A percentile compares a stretch with the other conserved stretches of the same genome.
Conservation (phyloP, 1,140 invertebrate genomes). For the Leptinotarsa defecta region DNA sequence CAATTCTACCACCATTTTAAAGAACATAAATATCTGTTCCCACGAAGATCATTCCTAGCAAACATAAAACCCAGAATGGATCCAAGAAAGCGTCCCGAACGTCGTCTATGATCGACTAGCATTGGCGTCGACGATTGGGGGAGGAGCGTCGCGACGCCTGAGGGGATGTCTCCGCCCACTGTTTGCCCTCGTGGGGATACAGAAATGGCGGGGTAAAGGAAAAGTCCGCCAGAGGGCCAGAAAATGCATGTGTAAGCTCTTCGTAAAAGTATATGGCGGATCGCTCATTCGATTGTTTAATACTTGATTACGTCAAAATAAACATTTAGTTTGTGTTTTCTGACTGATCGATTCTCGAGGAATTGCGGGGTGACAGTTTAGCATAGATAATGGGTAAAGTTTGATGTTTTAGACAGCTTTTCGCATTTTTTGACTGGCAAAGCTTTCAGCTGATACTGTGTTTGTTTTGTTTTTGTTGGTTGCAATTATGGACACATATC, state of each 20-base stretch:
- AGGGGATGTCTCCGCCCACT: neutral
- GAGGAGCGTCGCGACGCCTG: conserved; percentile 18
- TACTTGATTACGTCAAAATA: conserved; percentile 38
- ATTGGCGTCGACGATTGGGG: neutral
- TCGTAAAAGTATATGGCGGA: conserved; percentile 39
- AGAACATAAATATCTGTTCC: neutral
- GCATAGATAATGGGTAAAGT: conserved; percentile 35
- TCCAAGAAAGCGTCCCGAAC: conserved; percentile 5
- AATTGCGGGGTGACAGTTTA: neutral
- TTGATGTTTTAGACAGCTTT: conserved; percentile 29
- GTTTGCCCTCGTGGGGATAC: neutral
- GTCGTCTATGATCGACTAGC: conserved; percentile 4
- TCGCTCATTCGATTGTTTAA: conserved; percentile 40
- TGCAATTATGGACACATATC: neutral
- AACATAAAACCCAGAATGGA: conserved; percentile 3
- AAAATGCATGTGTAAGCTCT: conserved; percentile 25
- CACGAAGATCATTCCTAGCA: neutral
- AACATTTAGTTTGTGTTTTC: conserved; percentile 37
- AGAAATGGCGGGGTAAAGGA: conserved; percentile 22
- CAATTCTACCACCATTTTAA: neutral
- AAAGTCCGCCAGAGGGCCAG: conserved; percentile 37
- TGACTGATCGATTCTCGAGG: conserved; percentile 26
- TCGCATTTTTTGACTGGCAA: neutral
- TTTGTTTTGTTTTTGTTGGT: neutral
- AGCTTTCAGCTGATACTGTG: neutral